Evolutionary conservation across 2,113 vertebrate genomes (phyloP), one percentile per base, ranked within the genome.

Genomic region (Aptenodytes patagonicus): DNA sequence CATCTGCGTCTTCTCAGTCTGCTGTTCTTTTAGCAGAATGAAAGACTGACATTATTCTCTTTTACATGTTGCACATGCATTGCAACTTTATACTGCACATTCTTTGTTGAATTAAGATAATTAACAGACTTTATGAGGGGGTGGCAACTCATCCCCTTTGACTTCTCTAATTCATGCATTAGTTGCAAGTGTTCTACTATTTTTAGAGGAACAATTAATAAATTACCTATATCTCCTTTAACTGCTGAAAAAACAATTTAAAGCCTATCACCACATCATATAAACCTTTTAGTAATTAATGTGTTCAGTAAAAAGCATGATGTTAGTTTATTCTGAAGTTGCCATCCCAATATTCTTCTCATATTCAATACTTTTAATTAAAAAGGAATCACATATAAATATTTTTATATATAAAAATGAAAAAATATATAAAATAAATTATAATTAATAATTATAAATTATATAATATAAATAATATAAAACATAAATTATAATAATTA

Each of bases 11-110:
- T 91, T 51, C 91, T 89, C 83, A 91, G 40, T 40, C 66, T 72
- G 71, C 90, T 70, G 18, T 24, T 83, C 79, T 87, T 83, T 68
- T 10, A 93, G 60, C 69, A 62, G 66, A 92, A 80, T 73, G 72
- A 93, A 94, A 95, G 93, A 84, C 66, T 32, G 64, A 32, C 32
- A 60, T 96, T 76, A 73, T 94, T 85, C 62, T 87, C 81, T 83
- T 69, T 32, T 75, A 82, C 29, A 84, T 29, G 19, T 32, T 88
- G 68, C 68, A 73, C 54, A 70, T 15, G 46, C 77, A 62, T 3
- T 87, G 54, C 72, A 79, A 80, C 58, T 87, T 82, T 8, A 91
- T 29, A 71, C 34, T 47, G 72, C 26, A 46, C 25, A 54, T 54
- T 82, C 76, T 54, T 83, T 46, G 81, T 5, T 64, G 66, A 95